These are phyloP conservation scores for Trichomycterus rosablanca DNA, from an alignment of 2,113 vertebrate genomes.

Conservation along the genomic window DNA sequence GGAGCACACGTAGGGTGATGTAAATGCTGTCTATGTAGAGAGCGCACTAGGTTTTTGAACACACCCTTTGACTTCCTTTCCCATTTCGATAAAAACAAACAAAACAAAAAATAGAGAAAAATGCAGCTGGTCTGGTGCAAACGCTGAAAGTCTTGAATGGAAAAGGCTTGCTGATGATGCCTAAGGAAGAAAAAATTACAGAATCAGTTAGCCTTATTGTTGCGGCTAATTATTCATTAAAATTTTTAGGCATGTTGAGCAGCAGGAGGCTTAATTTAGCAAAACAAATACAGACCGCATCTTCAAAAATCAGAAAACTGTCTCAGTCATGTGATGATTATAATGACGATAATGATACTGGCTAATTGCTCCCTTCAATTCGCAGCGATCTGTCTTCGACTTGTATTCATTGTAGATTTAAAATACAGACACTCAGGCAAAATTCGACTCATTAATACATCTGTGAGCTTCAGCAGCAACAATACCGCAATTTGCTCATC, in stretches of 20 bases:
- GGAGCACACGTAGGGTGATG: no score
- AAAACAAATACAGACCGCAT: constrained; percentile 17
- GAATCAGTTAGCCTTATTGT: not conserved
- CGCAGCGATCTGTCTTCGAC: constrained; percentile 33
- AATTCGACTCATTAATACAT: constrained; percentile 33
- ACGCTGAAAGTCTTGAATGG: not conserved
- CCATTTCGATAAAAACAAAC: not conserved
- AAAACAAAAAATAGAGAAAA: not conserved
- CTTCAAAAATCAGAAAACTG: constrained; percentile 26
- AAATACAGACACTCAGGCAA: constrained; percentile 32
- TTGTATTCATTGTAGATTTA: constrained; percentile 37
- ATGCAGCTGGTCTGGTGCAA: no score
- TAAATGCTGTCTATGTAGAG: no score
- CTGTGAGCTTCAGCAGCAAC: constrained; percentile 25
- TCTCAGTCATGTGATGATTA: constrained; percentile 22
- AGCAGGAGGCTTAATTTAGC: not conserved
- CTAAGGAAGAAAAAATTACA: not conserved
- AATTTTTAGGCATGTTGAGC: constrained; percentile 9
- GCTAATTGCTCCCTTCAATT: constrained; percentile 38
- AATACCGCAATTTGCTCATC: constrained; percentile 9
- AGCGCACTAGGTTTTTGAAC: no score
- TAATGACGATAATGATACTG: constrained; percentile 40
- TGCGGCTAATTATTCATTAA: constrained; percentile 20
- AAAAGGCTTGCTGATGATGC: not conserved
- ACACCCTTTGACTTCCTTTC: no score